Evolutionary conservation across 2,797 vertebrate genomes (phyloP), one percentile per base, ranked within the genome.

Genomic region (Galagoides demidoff): DNA sequence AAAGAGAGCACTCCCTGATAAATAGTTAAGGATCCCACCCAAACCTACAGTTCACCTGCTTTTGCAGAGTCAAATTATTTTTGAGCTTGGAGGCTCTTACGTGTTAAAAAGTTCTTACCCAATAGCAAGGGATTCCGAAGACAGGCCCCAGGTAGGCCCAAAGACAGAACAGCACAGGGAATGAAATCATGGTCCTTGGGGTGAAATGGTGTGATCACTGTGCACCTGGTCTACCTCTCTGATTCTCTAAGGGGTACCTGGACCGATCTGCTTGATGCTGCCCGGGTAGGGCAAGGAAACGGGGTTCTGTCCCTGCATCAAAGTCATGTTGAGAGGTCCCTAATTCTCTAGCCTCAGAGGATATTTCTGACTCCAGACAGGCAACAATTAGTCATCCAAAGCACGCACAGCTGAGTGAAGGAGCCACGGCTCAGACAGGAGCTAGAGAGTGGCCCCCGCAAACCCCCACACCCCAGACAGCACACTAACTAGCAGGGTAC

Each of bases 401-500:
- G 34, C 34, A 71, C 0, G 0, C 3, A 25, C 22, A n/a, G 77
- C 34, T 66, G 9, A 31, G 61, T 0, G 25, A 31, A 55, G 0
- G 25, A 71, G 10, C 49, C 29, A 12, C 29, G 34, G 27, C 34
- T 59, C 55, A 39, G 27, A 57, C 6, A 37, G 55, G 31, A 81
- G 14, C 0, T 13, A 8, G 8, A 2, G 22, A 2, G 37, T 0
- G 7, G 11, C 27, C 34, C 34, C 20, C 17, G 31, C 39, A 43
- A 43, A 45, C 9, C 45, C 45, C 45, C 11, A 37, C 39, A 20
- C 63, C 4, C 14, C 34, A 20, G 25, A n/a, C 39, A 68, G 81
- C 27, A 9, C 0, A 8, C 16, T 8, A 29, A 52, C 0, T 0
- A n/a, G n/a, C 25, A 29, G 17, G 3, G 14, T 5, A 2, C 29